phyloP scores from a whole-genome alignment of 2,113 vertebrate genomes.

The Cochlearius cochlearius region DNA sequence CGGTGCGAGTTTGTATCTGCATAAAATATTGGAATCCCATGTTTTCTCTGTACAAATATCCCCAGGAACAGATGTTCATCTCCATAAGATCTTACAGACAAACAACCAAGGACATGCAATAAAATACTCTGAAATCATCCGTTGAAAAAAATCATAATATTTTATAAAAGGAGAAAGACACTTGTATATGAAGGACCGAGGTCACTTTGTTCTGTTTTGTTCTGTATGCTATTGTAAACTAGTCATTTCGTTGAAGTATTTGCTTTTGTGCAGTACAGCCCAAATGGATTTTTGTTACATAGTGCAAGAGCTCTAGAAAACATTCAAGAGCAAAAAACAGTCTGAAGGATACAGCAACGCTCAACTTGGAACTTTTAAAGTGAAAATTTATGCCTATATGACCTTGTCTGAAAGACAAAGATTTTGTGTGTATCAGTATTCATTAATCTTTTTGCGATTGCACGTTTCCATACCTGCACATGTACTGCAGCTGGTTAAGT shows the following conservation, averaged over 20 bases:
- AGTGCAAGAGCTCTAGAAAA: not conserved
- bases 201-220: slow-evolving; percentile 13
- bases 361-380: not conserved
- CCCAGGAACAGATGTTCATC: slow-evolving; percentile 32
- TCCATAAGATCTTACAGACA: slow-evolving; percentile 18
- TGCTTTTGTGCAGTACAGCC: not conserved
- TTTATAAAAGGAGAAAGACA: not conserved
- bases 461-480: not conserved
- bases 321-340: not conserved
- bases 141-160: not conserved
- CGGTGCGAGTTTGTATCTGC: not conserved
- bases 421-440: not conserved
- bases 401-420: not conserved
- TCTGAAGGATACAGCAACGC: not conserved
- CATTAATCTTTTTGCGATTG: not conserved
- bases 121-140: slow-evolving; percentile 5
- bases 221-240: not conserved
- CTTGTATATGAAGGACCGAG: not conserved
- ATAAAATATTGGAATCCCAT: slow-evolving; percentile 3
- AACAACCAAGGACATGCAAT: slow-evolving; percentile 15
- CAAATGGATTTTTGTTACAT: not conserved
- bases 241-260: slow-evolving; percentile 17
- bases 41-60: slow-evolving; percentile 2
- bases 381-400: not conserved
- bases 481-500: not conserved